Conservation (phyloP, 2,888 invertebrate species). For the Euzophera pinguis region DNA sequence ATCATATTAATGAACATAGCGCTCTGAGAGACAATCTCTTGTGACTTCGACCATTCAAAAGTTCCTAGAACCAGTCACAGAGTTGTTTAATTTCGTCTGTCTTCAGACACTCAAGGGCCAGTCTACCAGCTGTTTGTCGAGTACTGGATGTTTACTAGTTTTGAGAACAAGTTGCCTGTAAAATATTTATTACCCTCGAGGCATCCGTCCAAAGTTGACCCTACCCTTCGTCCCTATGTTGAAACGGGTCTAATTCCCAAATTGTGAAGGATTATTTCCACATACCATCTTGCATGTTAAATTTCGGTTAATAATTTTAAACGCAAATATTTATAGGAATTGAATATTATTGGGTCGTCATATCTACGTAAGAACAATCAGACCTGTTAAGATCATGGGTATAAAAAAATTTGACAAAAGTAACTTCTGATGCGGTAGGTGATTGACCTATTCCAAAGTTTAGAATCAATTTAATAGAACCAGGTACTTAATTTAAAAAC, state of each 20-base stretch:
- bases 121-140: slow-evolving; percentile 23
- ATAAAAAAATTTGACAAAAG: no score
- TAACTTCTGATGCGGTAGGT: no score
- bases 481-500: no score
- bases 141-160: slow-evolving; percentile 17
- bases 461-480: no score
- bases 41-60: slow-evolving; percentile 19
- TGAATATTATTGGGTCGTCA: no score
- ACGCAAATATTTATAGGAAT: no score
- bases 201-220: neutral
- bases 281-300: no score
- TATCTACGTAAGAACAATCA: no score
- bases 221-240: neutral
- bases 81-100: slow-evolving; percentile 42
- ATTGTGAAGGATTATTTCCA: neutral
- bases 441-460: no score
- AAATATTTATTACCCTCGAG: slow-evolving; percentile 1
- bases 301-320: no score
- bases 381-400: no score
- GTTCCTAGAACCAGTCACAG: slow-evolving; percentile 29
- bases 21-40: neutral
- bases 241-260: neutral
- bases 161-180: slow-evolving; percentile 11
- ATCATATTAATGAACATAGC: neutral
- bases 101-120: slow-evolving; percentile 29